phyloP scores from a whole-genome alignment of 2,888 invertebrate species.

The Tenthredo amoena region DNA sequence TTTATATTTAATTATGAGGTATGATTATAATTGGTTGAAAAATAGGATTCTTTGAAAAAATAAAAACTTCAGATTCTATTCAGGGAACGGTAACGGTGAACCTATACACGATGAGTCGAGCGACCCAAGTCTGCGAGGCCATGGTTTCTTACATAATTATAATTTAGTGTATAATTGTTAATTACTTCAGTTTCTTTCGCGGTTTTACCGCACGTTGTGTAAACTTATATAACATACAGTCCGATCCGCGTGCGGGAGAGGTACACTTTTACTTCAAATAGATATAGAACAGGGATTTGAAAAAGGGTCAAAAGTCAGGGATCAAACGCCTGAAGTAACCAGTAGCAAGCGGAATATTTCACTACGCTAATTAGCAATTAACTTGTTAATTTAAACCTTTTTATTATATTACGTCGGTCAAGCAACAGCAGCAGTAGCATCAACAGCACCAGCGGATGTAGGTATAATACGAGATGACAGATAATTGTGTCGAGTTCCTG shows the following conservation, averaged over 20 bases:
- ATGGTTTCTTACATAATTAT: background rate
- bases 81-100: conserved; percentile 18
- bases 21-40: conserved; percentile 17
- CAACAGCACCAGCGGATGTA: background rate
- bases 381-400: background rate
- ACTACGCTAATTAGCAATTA: conserved; percentile 37
- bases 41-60: background rate
- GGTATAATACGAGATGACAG: background rate
- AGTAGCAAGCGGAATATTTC: background rate
- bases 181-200: background rate
- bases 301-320: conserved; percentile 24
- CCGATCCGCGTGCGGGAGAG: background rate
- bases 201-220: background rate
- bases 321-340: conserved; percentile 17
- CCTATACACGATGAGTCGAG: background rate
- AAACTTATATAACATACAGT: background rate
- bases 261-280: background rate
- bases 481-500: background rate
- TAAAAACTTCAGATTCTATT: background rate
- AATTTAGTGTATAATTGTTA: background rate
- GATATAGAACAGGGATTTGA: background rate
- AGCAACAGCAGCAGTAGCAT: background rate
- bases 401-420: conserved; percentile 28
- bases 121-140: background rate
- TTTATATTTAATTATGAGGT: background rate